phyloP scores from a whole-genome alignment of 2,113 vertebrate genomes.

The Acinonyx jubatus region DNA sequence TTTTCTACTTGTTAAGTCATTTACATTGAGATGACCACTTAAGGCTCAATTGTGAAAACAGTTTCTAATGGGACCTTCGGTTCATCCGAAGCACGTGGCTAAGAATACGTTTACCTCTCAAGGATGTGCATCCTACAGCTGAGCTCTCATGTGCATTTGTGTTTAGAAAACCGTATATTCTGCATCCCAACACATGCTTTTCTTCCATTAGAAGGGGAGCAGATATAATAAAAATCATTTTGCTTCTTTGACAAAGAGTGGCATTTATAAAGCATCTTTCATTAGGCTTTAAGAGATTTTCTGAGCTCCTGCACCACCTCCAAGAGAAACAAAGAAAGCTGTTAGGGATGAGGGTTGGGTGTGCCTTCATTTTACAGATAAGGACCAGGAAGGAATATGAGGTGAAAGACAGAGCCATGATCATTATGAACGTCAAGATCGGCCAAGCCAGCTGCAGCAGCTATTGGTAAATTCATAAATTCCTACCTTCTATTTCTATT shows the following conservation, averaged over 20 bases:
- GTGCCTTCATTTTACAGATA: conserved; percentile 35
- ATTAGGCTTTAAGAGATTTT: conserved; percentile 58
- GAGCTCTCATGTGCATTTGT: conserved; percentile 44
- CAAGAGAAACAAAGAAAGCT: neutral
- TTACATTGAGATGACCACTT: conserved; percentile 15
- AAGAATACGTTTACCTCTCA: neutral
- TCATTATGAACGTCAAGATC: conserved; percentile 38
- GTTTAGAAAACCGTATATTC: conserved; percentile 4
- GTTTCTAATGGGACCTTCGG: neutral
- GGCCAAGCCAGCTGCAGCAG: neutral
- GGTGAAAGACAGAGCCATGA: neutral
- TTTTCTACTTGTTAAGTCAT: conserved; percentile 35
- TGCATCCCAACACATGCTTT: conserved; percentile 39
- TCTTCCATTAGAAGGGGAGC: conserved; percentile 47
- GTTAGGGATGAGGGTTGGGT: neutral
- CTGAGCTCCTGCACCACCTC: neutral
- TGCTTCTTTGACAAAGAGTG: conserved; percentile 46
- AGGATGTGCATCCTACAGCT: neutral
- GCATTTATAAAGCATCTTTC: conserved; percentile 40
- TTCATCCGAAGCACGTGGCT: neutral
- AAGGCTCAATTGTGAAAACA: neutral
- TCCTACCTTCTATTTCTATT: neutral
- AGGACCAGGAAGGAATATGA: conserved; percentile 12
- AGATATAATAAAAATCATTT: conserved; percentile 33
- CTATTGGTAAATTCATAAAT: neutral